A percentile compares a stretch with the other conserved stretches of the same genome.
phyloP scores from a whole-genome alignment of 2,113 vertebrate genomes.

The Python bivittatus region DNA sequence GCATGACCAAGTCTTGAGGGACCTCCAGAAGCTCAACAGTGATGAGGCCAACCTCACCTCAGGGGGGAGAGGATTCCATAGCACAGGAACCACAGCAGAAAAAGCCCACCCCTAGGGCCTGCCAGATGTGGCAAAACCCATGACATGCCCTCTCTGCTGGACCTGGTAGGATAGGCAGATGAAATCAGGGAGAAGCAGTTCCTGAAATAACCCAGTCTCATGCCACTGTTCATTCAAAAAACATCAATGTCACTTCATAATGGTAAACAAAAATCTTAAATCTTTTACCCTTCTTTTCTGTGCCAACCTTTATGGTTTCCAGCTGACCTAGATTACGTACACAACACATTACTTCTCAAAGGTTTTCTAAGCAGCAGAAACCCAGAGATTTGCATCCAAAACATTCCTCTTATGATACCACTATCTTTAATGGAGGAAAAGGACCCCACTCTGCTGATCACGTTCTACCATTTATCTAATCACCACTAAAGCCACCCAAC shows the following conservation, averaged over 20 bases:
- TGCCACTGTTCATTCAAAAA: slow-evolving; percentile 32
- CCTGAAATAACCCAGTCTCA: no score
- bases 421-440: background rate
- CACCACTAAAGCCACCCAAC: slow-evolving; percentile 13
- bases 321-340: slow-evolving; percentile 21
- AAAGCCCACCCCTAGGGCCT: no score
- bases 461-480: slow-evolving; percentile 21
- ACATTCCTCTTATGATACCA: background rate
- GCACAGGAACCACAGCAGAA: no score
- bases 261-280: slow-evolving; percentile 4
- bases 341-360: background rate
- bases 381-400: background rate
- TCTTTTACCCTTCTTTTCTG: background rate
- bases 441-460: accelerated
- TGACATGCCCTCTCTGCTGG: no score
- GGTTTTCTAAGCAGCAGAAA: background rate
- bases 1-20: no score
- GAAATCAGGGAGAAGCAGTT: no score
- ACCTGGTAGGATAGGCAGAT: no score
- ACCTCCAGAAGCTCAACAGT: no score
- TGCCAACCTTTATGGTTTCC: slow-evolving; percentile 19
- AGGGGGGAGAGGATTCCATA: no score
- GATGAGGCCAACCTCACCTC: no score
- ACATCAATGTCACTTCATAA: slow-evolving; percentile 11
- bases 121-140: no score